phyloP scores from a whole-genome alignment of 2,797 vertebrate species.

The Trichosurus vulpecula region DNA sequence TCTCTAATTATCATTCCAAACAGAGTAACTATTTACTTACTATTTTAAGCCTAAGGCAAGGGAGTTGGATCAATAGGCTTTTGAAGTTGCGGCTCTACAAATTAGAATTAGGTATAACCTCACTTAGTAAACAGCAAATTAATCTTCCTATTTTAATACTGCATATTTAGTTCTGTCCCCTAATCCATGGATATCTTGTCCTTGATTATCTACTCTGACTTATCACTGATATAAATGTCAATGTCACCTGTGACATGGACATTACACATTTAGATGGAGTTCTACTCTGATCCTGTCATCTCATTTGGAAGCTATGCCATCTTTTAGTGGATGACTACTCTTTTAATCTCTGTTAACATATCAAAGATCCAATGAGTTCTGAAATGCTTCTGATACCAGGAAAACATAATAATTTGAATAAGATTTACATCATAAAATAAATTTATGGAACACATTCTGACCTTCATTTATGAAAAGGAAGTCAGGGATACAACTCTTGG shows the following conservation, averaged over 20 bases:
- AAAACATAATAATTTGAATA: background rate
- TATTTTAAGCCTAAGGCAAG: conserved; percentile 45
- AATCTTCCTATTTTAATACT: conserved; percentile 20
- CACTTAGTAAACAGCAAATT: conserved; percentile 12
- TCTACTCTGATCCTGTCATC: background rate
- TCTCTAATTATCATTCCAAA: background rate
- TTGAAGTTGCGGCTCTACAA: conserved; percentile 44
- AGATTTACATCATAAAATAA: background rate
- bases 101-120: background rate
- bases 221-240: background rate
- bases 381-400: background rate
- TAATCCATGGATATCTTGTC: background rate
- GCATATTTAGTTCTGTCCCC: background rate
- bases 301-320: conserved; percentile 26
- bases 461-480: background rate
- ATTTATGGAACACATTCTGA: background rate
- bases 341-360: background rate
- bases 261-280: background rate
- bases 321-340: background rate
- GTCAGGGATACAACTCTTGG: background rate
- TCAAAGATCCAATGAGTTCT: conserved; percentile 7
- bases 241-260: background rate
- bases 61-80: background rate
- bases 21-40: background rate
- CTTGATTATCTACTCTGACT: background rate